Percentiles rank a stretch among this genome's conserved stretches.
phyloP scores from a whole-genome alignment of 2,888 invertebrate genomes.

The Steinernema scapterisci region DNA sequence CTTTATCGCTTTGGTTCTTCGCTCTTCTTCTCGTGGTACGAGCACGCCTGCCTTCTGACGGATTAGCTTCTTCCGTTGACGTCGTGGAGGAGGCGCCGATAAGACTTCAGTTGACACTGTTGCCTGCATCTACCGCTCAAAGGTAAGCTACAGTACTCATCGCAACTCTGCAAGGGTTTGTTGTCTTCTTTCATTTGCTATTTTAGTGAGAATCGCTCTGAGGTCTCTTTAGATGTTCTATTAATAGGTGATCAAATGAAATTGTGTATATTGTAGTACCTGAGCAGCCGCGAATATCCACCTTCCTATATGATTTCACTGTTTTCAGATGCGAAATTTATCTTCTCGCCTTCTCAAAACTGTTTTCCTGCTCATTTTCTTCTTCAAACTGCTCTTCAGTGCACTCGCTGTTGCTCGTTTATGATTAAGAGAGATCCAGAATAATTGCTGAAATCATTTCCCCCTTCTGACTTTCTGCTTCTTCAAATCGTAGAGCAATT shows the following conservation, averaged over 20 bases:
- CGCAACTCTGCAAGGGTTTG: not conserved
- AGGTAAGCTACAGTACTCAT: not conserved
- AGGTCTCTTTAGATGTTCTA: too few relatives aligned
- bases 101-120: not conserved
- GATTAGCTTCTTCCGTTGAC: slow-evolving; percentile 3
- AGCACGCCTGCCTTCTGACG: not conserved
- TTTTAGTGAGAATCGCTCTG: too few relatives aligned
- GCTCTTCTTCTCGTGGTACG: not conserved
- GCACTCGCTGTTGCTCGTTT: slow-evolving; percentile 58
- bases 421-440: slow-evolving; percentile 50
- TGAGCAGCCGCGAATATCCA: not conserved
- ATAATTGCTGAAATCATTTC: too few relatives aligned
- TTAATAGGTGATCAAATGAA: too few relatives aligned
- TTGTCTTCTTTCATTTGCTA: too few relatives aligned
- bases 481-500: not conserved
- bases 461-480: too few relatives aligned
- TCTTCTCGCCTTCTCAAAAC: not conserved
- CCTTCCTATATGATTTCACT: not conserved
- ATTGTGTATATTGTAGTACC: too few relatives aligned
- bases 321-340: not conserved
- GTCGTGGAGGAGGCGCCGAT: not conserved
- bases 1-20: not conserved
- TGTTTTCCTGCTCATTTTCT: not conserved
- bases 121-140: not conserved
- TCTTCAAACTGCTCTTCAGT: slow-evolving; percentile 42